Percentiles rank a stretch among this genome's conserved stretches.
Conservation (phyloP, 2,888 invertebrate genomes). For the Xestia c-nigrum region DNA sequence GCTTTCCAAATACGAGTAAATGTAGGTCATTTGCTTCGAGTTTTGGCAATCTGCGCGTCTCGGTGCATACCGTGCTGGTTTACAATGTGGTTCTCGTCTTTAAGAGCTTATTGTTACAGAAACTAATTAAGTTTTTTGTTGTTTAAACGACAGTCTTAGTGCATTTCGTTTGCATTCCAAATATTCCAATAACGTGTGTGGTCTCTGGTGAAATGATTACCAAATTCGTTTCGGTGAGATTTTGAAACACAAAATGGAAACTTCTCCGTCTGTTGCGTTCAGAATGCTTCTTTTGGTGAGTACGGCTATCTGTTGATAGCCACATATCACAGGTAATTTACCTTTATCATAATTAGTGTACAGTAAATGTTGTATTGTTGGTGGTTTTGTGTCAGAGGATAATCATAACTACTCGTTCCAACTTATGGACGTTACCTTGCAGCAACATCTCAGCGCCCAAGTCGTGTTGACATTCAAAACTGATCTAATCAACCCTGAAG, state of each 20-base stretch:
- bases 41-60: slow-evolving; percentile 62
- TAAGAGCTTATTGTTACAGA: slow-evolving; percentile 40
- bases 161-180: slow-evolving; percentile 48
- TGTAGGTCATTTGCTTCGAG: slow-evolving; percentile 57
- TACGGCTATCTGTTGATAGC: background rate
- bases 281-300: background rate
- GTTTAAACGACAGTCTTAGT: slow-evolving; percentile 31
- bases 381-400: slow-evolving; percentile 10
- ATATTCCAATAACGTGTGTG: slow-evolving; percentile 46
- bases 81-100: slow-evolving; percentile 38
- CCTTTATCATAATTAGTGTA: slow-evolving; percentile 1
- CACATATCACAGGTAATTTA: slow-evolving; percentile 7
- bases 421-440: slow-evolving; percentile 53
- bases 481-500: slow-evolving; percentile 48
- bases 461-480: slow-evolving; percentile 63
- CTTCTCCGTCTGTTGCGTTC: slow-evolving; percentile 7
- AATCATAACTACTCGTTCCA: slow-evolving; percentile 22
- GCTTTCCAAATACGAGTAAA: slow-evolving; percentile 55
- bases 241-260: slow-evolving; percentile 3
- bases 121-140: slow-evolving; percentile 48
- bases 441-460: slow-evolving; percentile 22
- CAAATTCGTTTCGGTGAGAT: slow-evolving; percentile 22
- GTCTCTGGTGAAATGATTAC: slow-evolving; percentile 36
- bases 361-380: slow-evolving; percentile 4
- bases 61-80: slow-evolving; percentile 40